Evolutionary conservation across 2,888 invertebrate genomes (phyloP).

Genomic region (Epistrophella euchroma): DNA sequence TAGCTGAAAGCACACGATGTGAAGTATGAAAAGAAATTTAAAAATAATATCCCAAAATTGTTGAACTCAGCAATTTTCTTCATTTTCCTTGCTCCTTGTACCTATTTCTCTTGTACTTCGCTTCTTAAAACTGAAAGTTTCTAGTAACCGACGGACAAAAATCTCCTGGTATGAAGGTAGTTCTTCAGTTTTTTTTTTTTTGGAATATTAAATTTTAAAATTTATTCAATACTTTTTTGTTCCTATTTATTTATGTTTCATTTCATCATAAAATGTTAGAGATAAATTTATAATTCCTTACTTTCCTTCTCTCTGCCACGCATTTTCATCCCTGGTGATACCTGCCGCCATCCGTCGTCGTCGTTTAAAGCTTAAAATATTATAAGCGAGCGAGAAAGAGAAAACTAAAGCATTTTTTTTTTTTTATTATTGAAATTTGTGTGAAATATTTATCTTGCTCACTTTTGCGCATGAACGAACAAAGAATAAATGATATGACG

Average conservation of each 20-base stretch:
- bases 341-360: background rate
- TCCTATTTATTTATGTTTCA: background rate
- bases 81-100: no score
- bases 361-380: constrained; percentile 11
- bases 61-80: no score
- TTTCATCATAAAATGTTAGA: background rate
- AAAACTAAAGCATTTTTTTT: constrained; percentile 14
- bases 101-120: no score
- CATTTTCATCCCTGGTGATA: background rate
- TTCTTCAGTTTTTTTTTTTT: no score
- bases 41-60: no score
- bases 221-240: no score
- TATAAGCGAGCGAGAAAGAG: constrained; percentile 40
- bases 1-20: no score
- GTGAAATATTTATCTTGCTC: constrained; percentile 41
- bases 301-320: background rate
- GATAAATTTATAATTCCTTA: background rate
- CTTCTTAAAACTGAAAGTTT: no score
- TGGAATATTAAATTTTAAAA: no score
- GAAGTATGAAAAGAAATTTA: no score
- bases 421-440: background rate
- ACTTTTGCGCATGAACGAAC: constrained; percentile 66
- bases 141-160: no score
- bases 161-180: no score
- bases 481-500: constrained; percentile 51